Base-by-base conservation (phyloP, 2,888 invertebrate species). In the Endomychus coccineus region DNA sequence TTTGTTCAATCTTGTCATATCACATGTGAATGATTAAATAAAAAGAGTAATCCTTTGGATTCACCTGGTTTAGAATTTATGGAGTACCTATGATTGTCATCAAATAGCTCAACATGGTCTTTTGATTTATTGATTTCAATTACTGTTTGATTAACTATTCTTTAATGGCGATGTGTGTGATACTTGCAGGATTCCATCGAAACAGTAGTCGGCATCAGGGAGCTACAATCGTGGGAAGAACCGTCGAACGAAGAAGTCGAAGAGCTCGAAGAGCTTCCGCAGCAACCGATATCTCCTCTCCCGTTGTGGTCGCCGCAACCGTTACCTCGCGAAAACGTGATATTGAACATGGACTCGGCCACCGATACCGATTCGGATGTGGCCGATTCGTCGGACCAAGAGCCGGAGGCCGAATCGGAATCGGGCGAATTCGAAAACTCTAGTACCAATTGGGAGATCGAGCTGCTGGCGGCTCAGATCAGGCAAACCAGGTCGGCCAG, bases 181-280 rank as follows among this genome's bases (percentile, higher is more conserved):
- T 19, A 19, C n/a, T 19, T 31, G 16, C 22, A 38, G 38, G 38
- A 38, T 38, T 64, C 64, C 2, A 48, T 63, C 24, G 64, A 65
- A 35, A 65, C 66, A 3, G 55, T 62, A 4, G 52, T 61, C 14
- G 55, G 58, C 15, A 36, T 39, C 10, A 70, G 73, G 44, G 58
- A 59, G 16, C 48, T 44, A 30, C 49, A 45, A 3, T 80, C 81
- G 3, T 83, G 82, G 82, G 81, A 83, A 45, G 80, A 81, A 43
- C 77, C 78, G 42, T 78, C 78, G 39, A 77, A 79, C 49, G 78
- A 78, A 46, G 83, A 83, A 50, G 75, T 74, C 11, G 69, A 79
- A 54, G 80, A 82, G 51, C 67, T 81, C 52, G 75, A 78, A 49
- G 80, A 81, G 46, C 63, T 82, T 13, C 77, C 79, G 5, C 54